A percentile compares a stretch with the other conserved stretches of the same genome.
Conservation (phyloP, 2,113 vertebrate species). For the Sialia sialis region DNA sequence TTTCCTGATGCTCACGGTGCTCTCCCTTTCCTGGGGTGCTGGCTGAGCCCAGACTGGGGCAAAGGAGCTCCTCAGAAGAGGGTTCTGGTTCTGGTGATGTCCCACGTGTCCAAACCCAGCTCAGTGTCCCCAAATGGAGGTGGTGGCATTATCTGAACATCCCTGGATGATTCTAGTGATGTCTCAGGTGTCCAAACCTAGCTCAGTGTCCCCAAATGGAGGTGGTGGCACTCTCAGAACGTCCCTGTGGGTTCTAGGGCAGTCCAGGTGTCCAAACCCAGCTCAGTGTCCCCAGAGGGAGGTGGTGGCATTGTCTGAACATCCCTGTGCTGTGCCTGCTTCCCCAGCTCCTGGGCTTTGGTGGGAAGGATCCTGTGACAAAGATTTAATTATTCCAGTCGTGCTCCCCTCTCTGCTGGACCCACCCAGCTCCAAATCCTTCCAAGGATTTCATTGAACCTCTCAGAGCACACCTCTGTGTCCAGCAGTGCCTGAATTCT, state of each 20-base stretch:
- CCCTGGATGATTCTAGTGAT: background rate
- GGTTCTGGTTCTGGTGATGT: background rate
- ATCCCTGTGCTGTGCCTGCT: background rate
- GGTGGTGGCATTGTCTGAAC: background rate
- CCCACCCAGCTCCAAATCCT: background rate
- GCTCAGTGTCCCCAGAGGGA: background rate
- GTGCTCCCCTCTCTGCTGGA: background rate
- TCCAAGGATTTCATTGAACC: accelerated
- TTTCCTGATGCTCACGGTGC: no score
- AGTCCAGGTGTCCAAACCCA: background rate
- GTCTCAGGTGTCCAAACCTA: background rate
- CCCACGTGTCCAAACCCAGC: background rate
- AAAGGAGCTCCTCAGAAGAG: background rate
- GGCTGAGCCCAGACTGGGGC: background rate
- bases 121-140: background rate
- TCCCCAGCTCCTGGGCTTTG: background rate
- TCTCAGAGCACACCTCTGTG: background rate
- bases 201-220: background rate
- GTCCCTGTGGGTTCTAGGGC: no score
- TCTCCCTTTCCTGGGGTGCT: background rate
- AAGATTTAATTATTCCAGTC: background rate
- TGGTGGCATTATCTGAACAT: background rate
- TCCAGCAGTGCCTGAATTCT: background rate
- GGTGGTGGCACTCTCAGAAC: background rate
- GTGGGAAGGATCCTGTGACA: background rate